These are phyloP conservation scores for human DNA, from an alignment of 2,113 vertebrate genomes.

Conservation along the genomic window DNA sequence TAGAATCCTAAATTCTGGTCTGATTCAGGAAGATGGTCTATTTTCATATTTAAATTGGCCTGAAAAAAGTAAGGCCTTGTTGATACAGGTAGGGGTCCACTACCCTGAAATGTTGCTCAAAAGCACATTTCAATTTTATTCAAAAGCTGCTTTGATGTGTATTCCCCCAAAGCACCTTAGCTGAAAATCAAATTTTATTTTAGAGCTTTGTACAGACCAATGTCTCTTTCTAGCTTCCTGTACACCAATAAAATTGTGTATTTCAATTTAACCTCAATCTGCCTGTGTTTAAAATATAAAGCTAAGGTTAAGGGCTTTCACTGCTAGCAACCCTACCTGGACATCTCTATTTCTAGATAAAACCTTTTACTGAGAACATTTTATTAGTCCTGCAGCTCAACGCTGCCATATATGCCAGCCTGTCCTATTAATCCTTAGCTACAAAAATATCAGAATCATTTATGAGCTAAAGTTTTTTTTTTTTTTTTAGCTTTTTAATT, in stretches of 20 bases:
- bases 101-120: conserved; percentile 21
- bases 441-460: conserved; percentile 26
- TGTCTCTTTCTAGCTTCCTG: conserved; percentile 51
- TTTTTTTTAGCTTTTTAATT: conserved; percentile 9
- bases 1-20: neutral
- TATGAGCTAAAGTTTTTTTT: neutral
- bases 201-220: conserved; percentile 58
- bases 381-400: conserved; percentile 46
- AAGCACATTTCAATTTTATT: conserved; percentile 71
- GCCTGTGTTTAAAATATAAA: conserved; percentile 67
- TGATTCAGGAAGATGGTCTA: neutral
- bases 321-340: conserved; percentile 31
- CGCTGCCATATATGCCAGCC: neutral
- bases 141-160: conserved; percentile 61
- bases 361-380: conserved; percentile 10
- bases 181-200: conserved; percentile 69
- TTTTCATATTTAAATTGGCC: conserved; percentile 52
- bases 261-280: conserved; percentile 72
- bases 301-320: conserved; percentile 61
- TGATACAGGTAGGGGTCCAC: neutral
- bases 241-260: conserved; percentile 66
- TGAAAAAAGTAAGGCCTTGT: neutral
- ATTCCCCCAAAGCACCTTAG: conserved; percentile 60
- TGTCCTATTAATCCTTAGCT: conserved; percentile 11
- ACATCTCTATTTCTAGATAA: conserved; percentile 52